Conservation (phyloP, 2,888 invertebrate species). For the Macrosoma leucophasiata region DNA sequence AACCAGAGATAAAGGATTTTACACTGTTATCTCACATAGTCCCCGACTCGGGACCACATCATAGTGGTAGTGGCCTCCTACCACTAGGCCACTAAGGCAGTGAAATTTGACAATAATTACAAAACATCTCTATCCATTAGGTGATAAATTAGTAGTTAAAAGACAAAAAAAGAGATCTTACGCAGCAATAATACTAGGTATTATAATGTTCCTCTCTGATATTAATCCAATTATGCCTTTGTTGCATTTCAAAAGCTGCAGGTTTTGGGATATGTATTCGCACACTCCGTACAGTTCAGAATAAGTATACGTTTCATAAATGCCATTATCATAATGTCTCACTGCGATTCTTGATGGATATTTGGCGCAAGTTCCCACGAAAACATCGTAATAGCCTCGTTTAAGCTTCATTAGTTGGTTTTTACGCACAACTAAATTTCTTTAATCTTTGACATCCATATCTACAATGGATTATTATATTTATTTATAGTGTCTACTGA, state of each 20-base stretch:
- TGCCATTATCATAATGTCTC: constrained; percentile 42
- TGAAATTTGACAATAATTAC: too few species aligned
- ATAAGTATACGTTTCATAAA: constrained; percentile 53
- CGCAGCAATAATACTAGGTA: constrained; percentile 75
- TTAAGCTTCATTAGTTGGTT: constrained; percentile 34
- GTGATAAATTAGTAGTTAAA: too few species aligned
- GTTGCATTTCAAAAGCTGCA: constrained; percentile 49
- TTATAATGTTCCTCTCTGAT: constrained; percentile 65
- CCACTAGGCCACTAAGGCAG: too few species aligned
- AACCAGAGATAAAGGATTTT: too few species aligned
- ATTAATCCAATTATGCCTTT: constrained; percentile 64
- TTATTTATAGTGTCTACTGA: too few species aligned
- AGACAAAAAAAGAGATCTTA: constrained; percentile 39
- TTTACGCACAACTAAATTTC: too few species aligned
- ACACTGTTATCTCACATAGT: too few species aligned
- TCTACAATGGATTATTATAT: too few species aligned
- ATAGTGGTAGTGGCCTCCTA: too few species aligned
- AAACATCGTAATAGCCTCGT: constrained; percentile 62
- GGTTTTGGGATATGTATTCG: constrained; percentile 58
- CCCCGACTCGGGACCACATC: too few species aligned
- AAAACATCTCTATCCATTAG: too few species aligned
- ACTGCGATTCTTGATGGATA: constrained; percentile 51
- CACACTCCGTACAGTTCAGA: constrained; percentile 64
- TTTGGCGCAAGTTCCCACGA: constrained; percentile 55
- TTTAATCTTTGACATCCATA: too few species aligned